Conservation (phyloP, 2,797 vertebrate species). For the Pseudochirops cupreus region DNA sequence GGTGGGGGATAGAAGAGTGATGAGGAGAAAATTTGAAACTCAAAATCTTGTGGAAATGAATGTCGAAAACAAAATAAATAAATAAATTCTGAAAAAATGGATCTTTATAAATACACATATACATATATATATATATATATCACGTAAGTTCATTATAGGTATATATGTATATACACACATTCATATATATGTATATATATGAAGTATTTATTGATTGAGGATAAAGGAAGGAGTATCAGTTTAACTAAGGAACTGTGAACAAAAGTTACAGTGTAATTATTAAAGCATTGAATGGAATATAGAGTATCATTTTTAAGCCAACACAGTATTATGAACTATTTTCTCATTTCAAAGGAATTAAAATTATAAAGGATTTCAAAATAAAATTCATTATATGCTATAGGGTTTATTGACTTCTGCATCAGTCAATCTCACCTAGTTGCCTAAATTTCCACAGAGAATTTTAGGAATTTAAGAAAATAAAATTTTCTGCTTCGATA, state of each 20-base stretch:
- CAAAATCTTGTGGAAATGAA: no score
- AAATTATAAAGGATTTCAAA: slow-evolving; percentile 15
- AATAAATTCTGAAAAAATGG: neutral
- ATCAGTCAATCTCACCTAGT: neutral
- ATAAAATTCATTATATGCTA: slow-evolving; percentile 4
- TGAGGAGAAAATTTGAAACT: no score
- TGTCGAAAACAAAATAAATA: no score
- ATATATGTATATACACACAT: neutral
- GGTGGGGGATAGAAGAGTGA: no score
- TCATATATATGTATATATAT: neutral
- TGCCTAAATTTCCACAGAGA: slow-evolving; percentile 29
- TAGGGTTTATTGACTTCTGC: neutral
- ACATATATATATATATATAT: neutral
- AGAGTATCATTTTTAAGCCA: slow-evolving; percentile 15
- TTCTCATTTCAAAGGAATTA: neutral
- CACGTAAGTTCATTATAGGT: neutral
- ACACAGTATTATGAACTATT: neutral
- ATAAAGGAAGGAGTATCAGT: neutral
- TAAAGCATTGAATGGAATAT: neutral
- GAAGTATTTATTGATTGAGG: neutral
- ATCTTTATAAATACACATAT: neutral
- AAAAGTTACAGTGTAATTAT: neutral
- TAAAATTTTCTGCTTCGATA: slow-evolving; percentile 29
- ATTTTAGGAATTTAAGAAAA: slow-evolving; percentile 32
- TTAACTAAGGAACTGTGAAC: neutral